phyloP scores from a whole-genome alignment of 2,797 vertebrate species.

The Anguilla megastoma region DNA sequence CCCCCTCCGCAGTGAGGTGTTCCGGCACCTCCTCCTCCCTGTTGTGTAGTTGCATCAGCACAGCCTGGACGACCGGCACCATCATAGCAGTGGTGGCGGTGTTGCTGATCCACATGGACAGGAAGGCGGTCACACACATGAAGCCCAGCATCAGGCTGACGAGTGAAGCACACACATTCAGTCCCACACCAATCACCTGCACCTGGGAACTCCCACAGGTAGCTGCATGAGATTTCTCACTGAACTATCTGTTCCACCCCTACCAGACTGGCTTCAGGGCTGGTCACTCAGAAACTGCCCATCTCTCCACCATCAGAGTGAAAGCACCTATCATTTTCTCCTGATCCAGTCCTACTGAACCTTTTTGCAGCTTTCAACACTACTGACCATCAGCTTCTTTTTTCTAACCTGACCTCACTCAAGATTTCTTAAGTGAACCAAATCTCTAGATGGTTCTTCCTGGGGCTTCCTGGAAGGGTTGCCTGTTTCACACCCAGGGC shows the following conservation, averaged over 20 bases:
- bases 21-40: constrained; percentile 52
- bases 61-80: constrained; percentile 93
- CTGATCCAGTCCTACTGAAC: too few relatives aligned
- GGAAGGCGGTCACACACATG: constrained; percentile 91
- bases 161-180: constrained; percentile 19
- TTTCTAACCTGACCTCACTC: neutral
- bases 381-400: too few relatives aligned
- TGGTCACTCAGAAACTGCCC: too few relatives aligned
- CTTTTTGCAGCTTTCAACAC: too few relatives aligned
- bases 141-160: constrained; percentile 94
- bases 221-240: neutral
- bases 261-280: neutral
- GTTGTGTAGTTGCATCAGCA: constrained; percentile 83
- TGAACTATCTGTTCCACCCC: neutral
- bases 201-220: neutral
- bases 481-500: neutral
- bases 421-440: neutral
- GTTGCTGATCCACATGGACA: constrained; percentile 99
- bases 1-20: constrained; percentile 50
- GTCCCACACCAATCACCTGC: neutral
- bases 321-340: too few relatives aligned
- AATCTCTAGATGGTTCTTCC: neutral
- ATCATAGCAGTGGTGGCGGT: constrained; percentile 98
- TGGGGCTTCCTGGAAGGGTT: neutral
- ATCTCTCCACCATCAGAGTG: too few relatives aligned